Evolutionary conservation across 2,113 vertebrate genomes (phyloP).

Genomic region (Cinclus mexicanus): DNA sequence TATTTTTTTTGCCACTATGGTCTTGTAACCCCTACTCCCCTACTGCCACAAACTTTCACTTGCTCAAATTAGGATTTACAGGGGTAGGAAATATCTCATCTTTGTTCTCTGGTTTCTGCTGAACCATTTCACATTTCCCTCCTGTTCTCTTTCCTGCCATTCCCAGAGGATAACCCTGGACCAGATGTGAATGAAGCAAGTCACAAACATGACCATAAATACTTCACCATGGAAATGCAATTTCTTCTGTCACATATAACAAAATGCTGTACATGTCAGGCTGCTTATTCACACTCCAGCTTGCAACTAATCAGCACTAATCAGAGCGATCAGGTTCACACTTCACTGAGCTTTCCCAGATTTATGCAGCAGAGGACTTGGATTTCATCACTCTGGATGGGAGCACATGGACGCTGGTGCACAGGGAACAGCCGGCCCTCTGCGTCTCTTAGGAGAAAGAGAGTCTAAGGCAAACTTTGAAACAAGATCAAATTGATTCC

Average conservation of each 20-base stretch:
- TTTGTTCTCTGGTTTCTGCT: conserved; percentile 39
- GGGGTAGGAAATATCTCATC: neutral
- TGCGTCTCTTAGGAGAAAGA: neutral
- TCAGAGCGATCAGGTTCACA: conserved; percentile 55
- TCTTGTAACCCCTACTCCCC: neutral
- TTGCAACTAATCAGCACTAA: conserved; percentile 55
- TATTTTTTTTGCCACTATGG: neutral
- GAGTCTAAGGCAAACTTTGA: conserved; percentile 20
- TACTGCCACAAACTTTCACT: neutral
- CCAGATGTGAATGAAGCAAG: conserved; percentile 68
- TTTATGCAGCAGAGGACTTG: conserved; percentile 29
- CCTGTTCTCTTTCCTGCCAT: neutral
- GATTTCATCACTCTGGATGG: neutral
- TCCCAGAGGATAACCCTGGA: conserved; percentile 36
- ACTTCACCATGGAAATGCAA: conserved; percentile 52
- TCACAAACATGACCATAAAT: conserved; percentile 66
- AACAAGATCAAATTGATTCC: conserved; percentile 58
- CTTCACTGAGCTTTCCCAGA: conserved; percentile 33
- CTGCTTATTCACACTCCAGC: conserved; percentile 46
- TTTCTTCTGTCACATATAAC: conserved; percentile 34
- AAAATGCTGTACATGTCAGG: conserved; percentile 6
- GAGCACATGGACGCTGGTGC: neutral
- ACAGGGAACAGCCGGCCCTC: neutral
- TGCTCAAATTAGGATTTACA: neutral
- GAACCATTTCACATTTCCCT: conserved; percentile 47